phyloP scores from a whole-genome alignment of 2,888 invertebrate species.

The Melinaea menophilus region DNA sequence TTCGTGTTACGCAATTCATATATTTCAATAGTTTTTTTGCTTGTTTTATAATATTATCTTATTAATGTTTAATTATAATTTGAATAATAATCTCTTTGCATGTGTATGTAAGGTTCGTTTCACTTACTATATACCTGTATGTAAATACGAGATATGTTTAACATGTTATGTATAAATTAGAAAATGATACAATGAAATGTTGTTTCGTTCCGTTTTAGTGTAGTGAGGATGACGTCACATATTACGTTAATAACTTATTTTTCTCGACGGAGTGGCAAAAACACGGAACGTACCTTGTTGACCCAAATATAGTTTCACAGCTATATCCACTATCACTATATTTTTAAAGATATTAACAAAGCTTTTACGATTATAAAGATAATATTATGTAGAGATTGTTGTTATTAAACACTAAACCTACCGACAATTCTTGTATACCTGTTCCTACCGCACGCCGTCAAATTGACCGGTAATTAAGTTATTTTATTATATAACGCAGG shows the following conservation, averaged over 20 bases:
- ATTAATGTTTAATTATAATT: background rate
- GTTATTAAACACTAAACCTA: no score
- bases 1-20: background rate
- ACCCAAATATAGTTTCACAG: constrained; percentile 55
- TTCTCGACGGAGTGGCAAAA: constrained; percentile 20
- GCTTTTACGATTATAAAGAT: background rate
- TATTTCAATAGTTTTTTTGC: background rate
- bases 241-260: constrained; percentile 20
- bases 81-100: background rate
- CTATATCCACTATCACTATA: constrained; percentile 36
- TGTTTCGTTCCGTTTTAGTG: background rate
- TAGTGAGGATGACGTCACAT: constrained; percentile 2
- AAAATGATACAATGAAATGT: background rate
- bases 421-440: no score
- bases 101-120: no score
- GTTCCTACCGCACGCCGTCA: no score
- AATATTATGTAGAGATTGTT: background rate
- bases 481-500: no score
- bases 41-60: background rate
- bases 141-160: no score
- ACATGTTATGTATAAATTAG: no score
- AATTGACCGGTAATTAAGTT: no score
- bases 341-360: constrained; percentile 33
- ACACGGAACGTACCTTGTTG: constrained; percentile 43
- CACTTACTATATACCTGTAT: no score